phyloP scores from a whole-genome alignment of 1,140 invertebrate species.

The Drosophila seguyi region DNA sequence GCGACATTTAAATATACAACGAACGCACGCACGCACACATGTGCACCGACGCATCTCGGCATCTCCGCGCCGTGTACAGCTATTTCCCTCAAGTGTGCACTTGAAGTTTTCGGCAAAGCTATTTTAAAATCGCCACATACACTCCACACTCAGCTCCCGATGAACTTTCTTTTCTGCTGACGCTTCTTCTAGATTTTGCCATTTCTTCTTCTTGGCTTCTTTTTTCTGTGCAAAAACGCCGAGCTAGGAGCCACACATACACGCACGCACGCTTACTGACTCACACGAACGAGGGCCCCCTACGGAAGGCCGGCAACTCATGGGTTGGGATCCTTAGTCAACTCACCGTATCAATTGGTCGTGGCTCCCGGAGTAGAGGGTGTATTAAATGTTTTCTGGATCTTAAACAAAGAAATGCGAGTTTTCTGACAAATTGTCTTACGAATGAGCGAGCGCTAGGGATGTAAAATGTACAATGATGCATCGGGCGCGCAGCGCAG shows the following conservation, averaged over 20 bases:
- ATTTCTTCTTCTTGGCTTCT: conserved; percentile 46
- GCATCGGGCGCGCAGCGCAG: conserved; percentile 24
- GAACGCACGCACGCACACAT: conserved; percentile 44
- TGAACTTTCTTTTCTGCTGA: conserved; percentile 82
- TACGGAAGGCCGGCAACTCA: conserved; percentile 2
- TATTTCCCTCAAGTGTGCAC: conserved; percentile 66
- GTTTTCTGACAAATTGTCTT: conserved; percentile 19
- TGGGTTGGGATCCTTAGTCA: not conserved
- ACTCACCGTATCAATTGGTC: conserved; percentile 41
- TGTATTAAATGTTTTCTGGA: conserved; percentile 18
- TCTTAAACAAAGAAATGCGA: conserved; percentile 37
- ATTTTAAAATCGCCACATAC: conserved; percentile 78
- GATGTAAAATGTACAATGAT: conserved; percentile 35
- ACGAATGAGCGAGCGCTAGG: conserved; percentile 33
- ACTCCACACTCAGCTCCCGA: conserved; percentile 58
- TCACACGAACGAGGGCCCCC: conserved; percentile 36
- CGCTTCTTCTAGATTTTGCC: conserved; percentile 80
- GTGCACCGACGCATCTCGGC: conserved; percentile 26
- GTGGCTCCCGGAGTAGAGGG: not conserved
- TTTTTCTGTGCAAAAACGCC: conserved; percentile 49
- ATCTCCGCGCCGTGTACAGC: conserved; percentile 31
- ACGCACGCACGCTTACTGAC: conserved; percentile 25
- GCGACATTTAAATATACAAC: conserved; percentile 77
- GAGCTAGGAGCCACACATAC: conserved; percentile 46
- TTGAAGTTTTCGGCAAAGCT: conserved; percentile 81